Evolutionary conservation across 92 coral and sea anemone species (phyloP), one percentile per base, ranked within the genome.

Genomic region (Parazoanthus darwini): DNA sequence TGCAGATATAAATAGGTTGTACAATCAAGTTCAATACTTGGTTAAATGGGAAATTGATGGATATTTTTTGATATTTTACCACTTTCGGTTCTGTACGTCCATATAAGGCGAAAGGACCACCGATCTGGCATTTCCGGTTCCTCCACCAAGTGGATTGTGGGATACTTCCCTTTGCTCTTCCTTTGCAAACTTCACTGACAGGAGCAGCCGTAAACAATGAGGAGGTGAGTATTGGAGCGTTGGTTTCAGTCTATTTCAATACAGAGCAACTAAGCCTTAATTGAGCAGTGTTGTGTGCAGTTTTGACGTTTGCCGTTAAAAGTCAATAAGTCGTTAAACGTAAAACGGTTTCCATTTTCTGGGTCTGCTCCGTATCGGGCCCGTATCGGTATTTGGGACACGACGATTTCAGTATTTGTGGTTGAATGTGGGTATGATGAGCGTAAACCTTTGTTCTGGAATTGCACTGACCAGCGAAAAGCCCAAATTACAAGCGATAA

Each of bases 401-500:
- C 87, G 18, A 46, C 44, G 54, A 66, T 70, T 65, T 8, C 23
- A 29, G 33, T 29, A 0, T 81, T 59, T 16, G 18, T 20, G 11
- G 74, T 20, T 43, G 35, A 7, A 15, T 25, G 20, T 35, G 59
- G 59, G 29, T 43, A 73, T 8, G 14, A 84, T 84, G 54, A 68
- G 65, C 81, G 58, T 78, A 59, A 91, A 86, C 42, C 70, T 86
- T 91, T 85, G 59, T 46, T 86, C 84, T 78, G 89, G 89, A 22
- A 86, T 78, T 35, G 79, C 58, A 76, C 54, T n/a, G 44, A 83
- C 88, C 80, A 91, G 79, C 67, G 89, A 86, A 43, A 78, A 81
- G 59, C 92, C 91, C 33, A 86, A 93, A 85, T 91, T 95, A 71
- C 93, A 93, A 84, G 98, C 98, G 80, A 85, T 95, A 78, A 92